Conservation (phyloP, 2,888 invertebrate genomes). For the Nymphalis c-album region DNA sequence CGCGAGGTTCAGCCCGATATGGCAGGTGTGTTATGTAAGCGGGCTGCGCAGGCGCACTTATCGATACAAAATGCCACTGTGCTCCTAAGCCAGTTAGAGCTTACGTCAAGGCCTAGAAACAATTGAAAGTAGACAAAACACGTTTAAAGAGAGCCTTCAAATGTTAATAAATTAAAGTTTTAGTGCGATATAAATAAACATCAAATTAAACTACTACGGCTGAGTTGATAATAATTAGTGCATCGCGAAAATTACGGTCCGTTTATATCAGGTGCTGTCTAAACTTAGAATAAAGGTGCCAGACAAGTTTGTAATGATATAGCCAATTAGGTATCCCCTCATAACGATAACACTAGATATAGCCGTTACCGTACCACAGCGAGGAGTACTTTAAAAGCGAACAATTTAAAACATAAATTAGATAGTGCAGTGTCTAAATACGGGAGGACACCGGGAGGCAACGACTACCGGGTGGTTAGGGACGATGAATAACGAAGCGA, state of each 20-base stretch:
- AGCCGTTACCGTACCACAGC: conserved; percentile 61
- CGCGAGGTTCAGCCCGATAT: conserved; percentile 76
- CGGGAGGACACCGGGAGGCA: conserved; percentile 73
- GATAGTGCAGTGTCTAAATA: conserved; percentile 79
- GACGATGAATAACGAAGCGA: conserved; percentile 76
- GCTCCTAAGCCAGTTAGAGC: conserved; percentile 62
- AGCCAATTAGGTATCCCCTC: conserved; percentile 63
- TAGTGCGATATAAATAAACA: conserved; percentile 44
- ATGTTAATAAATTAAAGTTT: conserved; percentile 13
- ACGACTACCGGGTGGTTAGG: conserved; percentile 76
- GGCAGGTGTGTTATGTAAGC: conserved; percentile 81
- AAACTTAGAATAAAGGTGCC: conserved; percentile 50
- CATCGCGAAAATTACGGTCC: conserved; percentile 50
- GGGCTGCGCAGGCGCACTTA: conserved; percentile 58
- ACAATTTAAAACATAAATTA: conserved; percentile 79
- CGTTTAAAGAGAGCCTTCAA: conserved; percentile 20
- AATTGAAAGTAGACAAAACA: conserved; percentile 70
- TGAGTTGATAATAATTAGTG: conserved; percentile 48
- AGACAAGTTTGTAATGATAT: conserved; percentile 74
- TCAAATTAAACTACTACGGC: conserved; percentile 27
- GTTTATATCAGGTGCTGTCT: conserved; percentile 58
- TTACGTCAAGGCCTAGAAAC: conserved; percentile 70
- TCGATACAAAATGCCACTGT: conserved; percentile 68
- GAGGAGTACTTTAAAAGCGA: conserved; percentile 63
- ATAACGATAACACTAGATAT: conserved; percentile 70